Conservation (phyloP, 2,113 vertebrate genomes). For the Zingel zingel region DNA sequence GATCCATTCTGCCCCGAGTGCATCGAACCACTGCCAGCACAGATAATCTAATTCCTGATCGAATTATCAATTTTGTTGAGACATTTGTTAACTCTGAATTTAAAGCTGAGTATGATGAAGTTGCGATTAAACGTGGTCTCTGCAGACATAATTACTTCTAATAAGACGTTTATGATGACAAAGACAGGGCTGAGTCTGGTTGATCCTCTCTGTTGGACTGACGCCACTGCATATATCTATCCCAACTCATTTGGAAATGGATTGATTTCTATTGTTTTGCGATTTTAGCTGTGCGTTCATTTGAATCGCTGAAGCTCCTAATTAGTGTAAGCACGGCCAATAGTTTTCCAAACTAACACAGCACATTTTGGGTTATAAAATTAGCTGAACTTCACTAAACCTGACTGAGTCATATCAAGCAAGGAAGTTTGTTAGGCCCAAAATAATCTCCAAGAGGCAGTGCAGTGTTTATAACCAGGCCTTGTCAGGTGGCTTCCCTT, state of each 20-base stretch:
- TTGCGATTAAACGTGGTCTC: constrained; percentile 10
- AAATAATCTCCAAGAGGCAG: too few species aligned
- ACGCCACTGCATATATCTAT: neutral
- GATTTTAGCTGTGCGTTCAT: neutral
- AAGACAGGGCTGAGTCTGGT: neutral
- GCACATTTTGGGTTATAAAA: neutral
- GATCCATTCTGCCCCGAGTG: constrained; percentile 27
- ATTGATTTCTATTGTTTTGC: neutral
- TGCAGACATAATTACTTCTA: constrained; percentile 6
- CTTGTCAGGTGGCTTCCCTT: too few species aligned
- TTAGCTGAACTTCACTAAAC: neutral
- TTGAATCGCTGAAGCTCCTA: neutral
- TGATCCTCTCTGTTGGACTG: neutral
- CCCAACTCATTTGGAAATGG: neutral
- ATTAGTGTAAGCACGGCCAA: neutral
- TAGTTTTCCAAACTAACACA: neutral
- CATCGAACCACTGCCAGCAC: constrained; percentile 39
- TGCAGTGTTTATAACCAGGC: too few species aligned
- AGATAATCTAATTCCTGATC: constrained; percentile 47
- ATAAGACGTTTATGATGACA: constrained; percentile 15
- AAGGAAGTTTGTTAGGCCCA: too few species aligned
- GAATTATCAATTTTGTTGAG: constrained; percentile 39
- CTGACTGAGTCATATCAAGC: neutral
- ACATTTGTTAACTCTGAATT: constrained; percentile 38
- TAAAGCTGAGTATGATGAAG: constrained; percentile 26